phyloP scores from a whole-genome alignment of 2,888 invertebrate species.

The Taphrorychus bicolor region DNA sequence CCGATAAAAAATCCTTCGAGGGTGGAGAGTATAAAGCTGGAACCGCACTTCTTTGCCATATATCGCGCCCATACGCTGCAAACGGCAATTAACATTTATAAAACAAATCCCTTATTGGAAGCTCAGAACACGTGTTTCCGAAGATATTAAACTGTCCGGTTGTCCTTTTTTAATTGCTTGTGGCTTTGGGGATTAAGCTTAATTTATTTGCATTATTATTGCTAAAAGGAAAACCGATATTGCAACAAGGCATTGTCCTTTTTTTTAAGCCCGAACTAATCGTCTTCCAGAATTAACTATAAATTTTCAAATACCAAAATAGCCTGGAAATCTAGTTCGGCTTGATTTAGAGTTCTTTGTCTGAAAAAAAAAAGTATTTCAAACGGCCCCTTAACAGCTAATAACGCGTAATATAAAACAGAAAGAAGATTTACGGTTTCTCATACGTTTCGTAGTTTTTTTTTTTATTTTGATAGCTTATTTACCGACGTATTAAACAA shows the following conservation, averaged over 20 bases:
- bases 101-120: slow-evolving; percentile 59
- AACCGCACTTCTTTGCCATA: slow-evolving; percentile 40
- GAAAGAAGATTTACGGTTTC: slow-evolving; percentile 29
- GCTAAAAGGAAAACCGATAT: not conserved
- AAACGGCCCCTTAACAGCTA: slow-evolving; percentile 23
- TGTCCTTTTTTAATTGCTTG: slow-evolving; percentile 32
- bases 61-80: slow-evolving; percentile 47
- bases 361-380: not conserved
- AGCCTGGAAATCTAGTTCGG: not conserved
- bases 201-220: slow-evolving; percentile 8
- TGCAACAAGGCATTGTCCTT: not conserved
- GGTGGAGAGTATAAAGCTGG: slow-evolving; percentile 10
- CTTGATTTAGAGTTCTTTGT: slow-evolving; percentile 26
- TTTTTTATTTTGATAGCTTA: slow-evolving; percentile 34
- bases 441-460: slow-evolving; percentile 20
- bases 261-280: not conserved
- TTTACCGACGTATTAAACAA: slow-evolving; percentile 30
- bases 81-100: slow-evolving; percentile 59
- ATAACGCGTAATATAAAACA: slow-evolving; percentile 19
- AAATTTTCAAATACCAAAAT: slow-evolving; percentile 7
- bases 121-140: slow-evolving; percentile 58
- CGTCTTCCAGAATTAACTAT: not conserved
- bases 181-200: slow-evolving; percentile 8
- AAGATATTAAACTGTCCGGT: slow-evolving; percentile 59
- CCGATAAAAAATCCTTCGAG: slow-evolving; percentile 25